Percentiles rank a stretch among this genome's conserved stretches.
Conservation (phyloP, 92 coral and sea anemone species). For the Scolanthus callimorphus region DNA sequence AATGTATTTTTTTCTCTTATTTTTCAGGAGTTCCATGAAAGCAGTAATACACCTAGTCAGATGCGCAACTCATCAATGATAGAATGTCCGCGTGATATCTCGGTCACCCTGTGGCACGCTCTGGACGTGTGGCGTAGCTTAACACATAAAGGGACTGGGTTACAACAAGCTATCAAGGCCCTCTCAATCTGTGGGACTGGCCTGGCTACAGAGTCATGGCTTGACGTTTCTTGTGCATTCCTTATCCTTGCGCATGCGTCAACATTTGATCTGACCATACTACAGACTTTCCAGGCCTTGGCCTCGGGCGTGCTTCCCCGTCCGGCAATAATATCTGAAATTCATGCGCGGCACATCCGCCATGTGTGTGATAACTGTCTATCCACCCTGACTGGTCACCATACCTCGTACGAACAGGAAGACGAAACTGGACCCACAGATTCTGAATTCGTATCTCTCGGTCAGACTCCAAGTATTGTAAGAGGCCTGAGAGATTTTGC, state of each 20-base stretch:
- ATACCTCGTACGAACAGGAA: constrained; percentile 8
- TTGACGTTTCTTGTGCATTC: constrained; percentile 84
- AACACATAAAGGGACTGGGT: constrained; percentile 69
- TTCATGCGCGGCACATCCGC: constrained; percentile 73
- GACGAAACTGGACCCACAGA: constrained; percentile 17
- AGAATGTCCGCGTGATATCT: constrained; percentile 71
- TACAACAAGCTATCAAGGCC: constrained; percentile 76
- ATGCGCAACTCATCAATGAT: constrained; percentile 35
- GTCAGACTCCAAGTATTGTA: constrained; percentile 79
- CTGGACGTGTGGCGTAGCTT: constrained; percentile 88
- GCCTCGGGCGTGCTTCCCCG: constrained; percentile 73
- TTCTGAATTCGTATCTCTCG: constrained; percentile 27
- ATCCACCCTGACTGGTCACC: constrained; percentile 53
- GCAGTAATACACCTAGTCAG: constrained; percentile 13
- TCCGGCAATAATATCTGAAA: constrained; percentile 71
- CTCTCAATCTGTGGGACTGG: constrained; percentile 82
- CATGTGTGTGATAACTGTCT: constrained; percentile 68
- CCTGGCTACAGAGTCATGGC: constrained; percentile 75
- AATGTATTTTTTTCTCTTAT: no score
- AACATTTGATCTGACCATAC: constrained; percentile 51
- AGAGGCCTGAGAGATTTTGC: constrained; percentile 78
- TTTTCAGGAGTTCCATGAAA: constrained; percentile 26
- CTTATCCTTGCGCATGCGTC: constrained; percentile 79
- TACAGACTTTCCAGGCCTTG: constrained; percentile 75
- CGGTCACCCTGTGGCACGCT: constrained; percentile 90